Conservation (phyloP, 2,113 vertebrate species). For the Halichoeres trimaculatus region DNA sequence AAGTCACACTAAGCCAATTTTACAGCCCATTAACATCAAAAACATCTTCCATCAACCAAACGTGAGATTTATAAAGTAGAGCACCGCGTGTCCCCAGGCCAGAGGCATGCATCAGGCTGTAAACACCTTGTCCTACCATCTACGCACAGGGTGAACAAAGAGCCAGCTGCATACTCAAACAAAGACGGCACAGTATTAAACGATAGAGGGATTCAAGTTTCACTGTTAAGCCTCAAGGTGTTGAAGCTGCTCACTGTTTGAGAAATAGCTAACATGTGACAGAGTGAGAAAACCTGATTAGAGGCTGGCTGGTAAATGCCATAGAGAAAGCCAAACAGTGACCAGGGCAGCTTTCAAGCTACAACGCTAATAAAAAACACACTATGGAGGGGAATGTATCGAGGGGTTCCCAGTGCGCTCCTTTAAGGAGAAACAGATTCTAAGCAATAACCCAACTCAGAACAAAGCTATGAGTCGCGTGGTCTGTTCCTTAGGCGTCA, state of each 20-base stretch:
- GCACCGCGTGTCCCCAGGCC: constrained; percentile 3
- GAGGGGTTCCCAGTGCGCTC: constrained; percentile 53
- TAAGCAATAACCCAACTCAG: constrained; percentile 19
- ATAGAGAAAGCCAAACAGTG: constrained; percentile 28
- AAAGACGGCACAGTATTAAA: constrained; percentile 17
- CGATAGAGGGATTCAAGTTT: background rate
- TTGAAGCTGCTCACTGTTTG: constrained; percentile 14
- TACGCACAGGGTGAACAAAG: constrained; percentile 12
- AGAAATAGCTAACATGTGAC: constrained; percentile 45
- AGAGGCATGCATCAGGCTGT: background rate
- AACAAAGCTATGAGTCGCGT: constrained; percentile 35
- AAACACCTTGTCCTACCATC: constrained; percentile 10
- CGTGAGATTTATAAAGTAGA: constrained; percentile 32
- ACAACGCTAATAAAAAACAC: constrained; percentile 80
- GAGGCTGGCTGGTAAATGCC: constrained; percentile 75
- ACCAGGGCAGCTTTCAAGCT: constrained; percentile 59
- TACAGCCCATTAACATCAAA: constrained; percentile 32
- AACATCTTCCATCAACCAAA: constrained; percentile 26
- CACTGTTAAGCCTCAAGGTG: background rate
- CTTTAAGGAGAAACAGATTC: constrained; percentile 19
- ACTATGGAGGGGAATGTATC: constrained; percentile 76
- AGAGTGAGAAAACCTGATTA: constrained; percentile 73
- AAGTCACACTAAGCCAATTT: constrained; percentile 44
- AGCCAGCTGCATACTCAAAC: constrained; percentile 1
- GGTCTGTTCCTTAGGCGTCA: background rate